A percentile compares a stretch with the other conserved stretches of the same genome.
Evolutionary conservation across 2,113 vertebrate species (phyloP).

Genomic region (Lycaon pictus): DNA sequence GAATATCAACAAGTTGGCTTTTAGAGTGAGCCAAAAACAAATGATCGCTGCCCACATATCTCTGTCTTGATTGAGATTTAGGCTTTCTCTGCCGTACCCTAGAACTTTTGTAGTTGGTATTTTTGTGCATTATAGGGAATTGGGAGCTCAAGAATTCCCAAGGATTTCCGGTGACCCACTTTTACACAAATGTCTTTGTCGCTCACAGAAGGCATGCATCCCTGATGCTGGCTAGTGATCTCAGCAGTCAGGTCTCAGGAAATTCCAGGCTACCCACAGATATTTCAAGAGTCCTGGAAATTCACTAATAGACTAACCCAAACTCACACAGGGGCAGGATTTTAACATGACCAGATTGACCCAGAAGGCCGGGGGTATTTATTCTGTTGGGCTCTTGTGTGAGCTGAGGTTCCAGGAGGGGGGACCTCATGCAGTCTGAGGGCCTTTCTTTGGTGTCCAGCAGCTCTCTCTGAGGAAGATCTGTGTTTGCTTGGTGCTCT

Average conservation of each 20-base stretch:
- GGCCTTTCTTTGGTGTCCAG: background rate
- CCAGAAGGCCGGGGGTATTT: conserved; percentile 29
- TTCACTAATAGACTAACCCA: conserved; percentile 77
- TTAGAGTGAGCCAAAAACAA: background rate
- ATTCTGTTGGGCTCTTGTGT: background rate
- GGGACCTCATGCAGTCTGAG: background rate
- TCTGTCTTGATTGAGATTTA: background rate
- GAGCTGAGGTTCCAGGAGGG: background rate
- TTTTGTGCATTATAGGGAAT: conserved; percentile 35
- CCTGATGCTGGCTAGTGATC: conserved; percentile 49
- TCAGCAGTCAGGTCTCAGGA: conserved; percentile 73
- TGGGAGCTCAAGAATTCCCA: conserved; percentile 21
- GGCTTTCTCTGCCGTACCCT: background rate
- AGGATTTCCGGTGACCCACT: conserved; percentile 5
- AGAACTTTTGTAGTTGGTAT: background rate
- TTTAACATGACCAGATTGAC: conserved; percentile 59
- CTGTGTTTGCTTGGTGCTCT: conserved; percentile 28
- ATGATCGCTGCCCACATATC: background rate
- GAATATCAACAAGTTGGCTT: background rate
- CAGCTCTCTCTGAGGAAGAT: conserved; percentile 19
- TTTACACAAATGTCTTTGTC: conserved; percentile 51
- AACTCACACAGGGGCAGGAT: conserved; percentile 36
- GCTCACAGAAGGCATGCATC: conserved; percentile 42
- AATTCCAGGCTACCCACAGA: conserved; percentile 80
- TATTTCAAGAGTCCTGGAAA: conserved; percentile 80